Base-by-base conservation (phyloP, 30 jellyfish, hydroid and myxozoan species). In the Aurelia sp. region DNA sequence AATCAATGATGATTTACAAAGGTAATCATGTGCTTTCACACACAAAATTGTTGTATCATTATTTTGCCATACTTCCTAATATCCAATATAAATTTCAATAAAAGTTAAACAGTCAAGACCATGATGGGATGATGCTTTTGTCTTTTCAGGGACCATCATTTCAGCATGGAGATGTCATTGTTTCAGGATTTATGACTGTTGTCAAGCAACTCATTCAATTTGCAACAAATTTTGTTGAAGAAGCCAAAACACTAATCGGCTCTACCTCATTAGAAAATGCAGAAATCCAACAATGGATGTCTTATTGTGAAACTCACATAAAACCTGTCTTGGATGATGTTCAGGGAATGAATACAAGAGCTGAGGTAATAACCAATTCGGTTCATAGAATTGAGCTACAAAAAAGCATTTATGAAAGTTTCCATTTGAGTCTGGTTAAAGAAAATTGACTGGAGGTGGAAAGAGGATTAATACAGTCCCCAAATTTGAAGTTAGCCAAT, bases 211-310 rank as follows among this genome's bases (percentile, higher is more conserved):
- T 82, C 4, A 73, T 63, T 35, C 44, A 40, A 10, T 48, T 58
- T 17, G 79, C 85, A 27, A 61, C 50, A 8, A 23, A 37, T 47
- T 51, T 27, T 0, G 47, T 70, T 19, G 57, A 48, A 16, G 76
- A 70, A 6, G 62, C 66, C 6, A 59, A 82, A 20, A 11, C 35
- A 13, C 55, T 82, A 4, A 18, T 31, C 70, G 92, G 84, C 8
- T 51, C 51, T 35, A 82, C 0, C 11, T 62, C 66, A 30, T 44
- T 70, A 40, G 85, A 82, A 31, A 57, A 70, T 11, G 84, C 92
- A 53, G 74, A 70, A n/a, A 70, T 70, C 37, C 73, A 37, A 13
- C 92, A 82, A 59, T 82, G 92, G 92, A 33, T 82, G 67, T 78
- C 21, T 22, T 82, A 82, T 50, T 52, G 77, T 70, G 86, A 82